Evolutionary conservation across 1,140 invertebrate genomes (phyloP).

Genomic region (Drosophila rhopaloa): DNA sequence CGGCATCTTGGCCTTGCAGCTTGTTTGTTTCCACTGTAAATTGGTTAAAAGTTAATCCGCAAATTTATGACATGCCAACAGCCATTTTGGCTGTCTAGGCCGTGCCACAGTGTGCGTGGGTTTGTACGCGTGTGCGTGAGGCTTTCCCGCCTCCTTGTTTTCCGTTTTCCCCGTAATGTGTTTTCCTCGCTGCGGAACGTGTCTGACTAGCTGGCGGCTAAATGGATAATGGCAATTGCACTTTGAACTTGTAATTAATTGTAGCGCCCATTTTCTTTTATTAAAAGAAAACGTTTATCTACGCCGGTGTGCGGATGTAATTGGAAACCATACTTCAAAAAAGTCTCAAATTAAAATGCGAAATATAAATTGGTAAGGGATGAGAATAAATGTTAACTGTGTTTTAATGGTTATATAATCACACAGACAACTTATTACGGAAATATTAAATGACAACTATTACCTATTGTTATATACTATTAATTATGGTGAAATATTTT

Average conservation of each 20-base stretch:
- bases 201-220: constrained; percentile 61
- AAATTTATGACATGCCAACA: constrained; percentile 82
- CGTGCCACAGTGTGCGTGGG: constrained; percentile 31
- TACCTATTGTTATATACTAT: too few relatives aligned
- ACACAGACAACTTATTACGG: too few relatives aligned
- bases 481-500: too few relatives aligned
- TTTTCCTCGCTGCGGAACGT: constrained; percentile 39
- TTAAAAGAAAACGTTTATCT: constrained; percentile 9
- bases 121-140: not conserved
- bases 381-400: too few relatives aligned
- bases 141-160: not conserved
- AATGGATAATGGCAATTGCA: constrained; percentile 76
- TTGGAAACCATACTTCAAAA: not conserved
- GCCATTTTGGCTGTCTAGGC: constrained; percentile 53
- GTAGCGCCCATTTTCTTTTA: constrained; percentile 24
- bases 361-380: not conserved
- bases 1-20: constrained; percentile 42
- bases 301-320: not conserved
- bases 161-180: constrained; percentile 2
- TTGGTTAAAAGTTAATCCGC: constrained; percentile 82
- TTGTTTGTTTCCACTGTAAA: constrained; percentile 74
- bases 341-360: too few relatives aligned
- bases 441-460: too few relatives aligned
- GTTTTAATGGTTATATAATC: too few relatives aligned
- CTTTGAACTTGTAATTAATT: constrained; percentile 77